phyloP scores from a whole-genome alignment of 1,140 invertebrate genomes.

The Achroia grisella region DNA sequence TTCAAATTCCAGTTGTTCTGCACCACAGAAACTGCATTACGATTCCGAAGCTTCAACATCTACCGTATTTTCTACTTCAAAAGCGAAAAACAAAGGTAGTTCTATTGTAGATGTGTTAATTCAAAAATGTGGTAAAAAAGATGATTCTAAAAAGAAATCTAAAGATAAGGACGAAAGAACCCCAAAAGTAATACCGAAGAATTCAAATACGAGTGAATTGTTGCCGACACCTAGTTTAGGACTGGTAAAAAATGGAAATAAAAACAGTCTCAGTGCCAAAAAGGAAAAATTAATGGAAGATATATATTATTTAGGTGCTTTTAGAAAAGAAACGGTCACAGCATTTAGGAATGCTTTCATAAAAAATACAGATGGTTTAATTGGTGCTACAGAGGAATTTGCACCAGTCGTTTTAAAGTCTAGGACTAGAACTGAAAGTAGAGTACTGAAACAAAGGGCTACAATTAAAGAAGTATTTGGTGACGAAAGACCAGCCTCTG shows the following conservation, averaged over 20 bases:
- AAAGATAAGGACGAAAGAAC: constrained; percentile 67
- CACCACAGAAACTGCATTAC: constrained; percentile 75
- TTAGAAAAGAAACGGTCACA: constrained; percentile 81
- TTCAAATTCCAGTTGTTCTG: constrained; percentile 78
- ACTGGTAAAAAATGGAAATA: constrained; percentile 61
- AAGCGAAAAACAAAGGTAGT: constrained; percentile 69
- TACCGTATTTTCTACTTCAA: constrained; percentile 74
- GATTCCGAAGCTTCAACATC: constrained; percentile 80
- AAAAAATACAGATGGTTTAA: constrained; percentile 75
- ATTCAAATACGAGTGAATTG: constrained; percentile 74
- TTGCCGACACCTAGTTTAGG: constrained; percentile 75
- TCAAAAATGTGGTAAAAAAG: constrained; percentile 76
- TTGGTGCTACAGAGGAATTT: constrained; percentile 76
- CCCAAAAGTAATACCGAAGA: constrained; percentile 73
- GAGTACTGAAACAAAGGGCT: constrained; percentile 82
- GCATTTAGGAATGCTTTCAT: constrained; percentile 81
- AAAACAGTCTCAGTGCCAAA: constrained; percentile 68
- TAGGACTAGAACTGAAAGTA: constrained; percentile 83
- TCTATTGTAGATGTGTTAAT: constrained; percentile 79
- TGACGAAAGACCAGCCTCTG: constrained; percentile 70
- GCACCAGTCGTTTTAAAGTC: constrained; percentile 82
- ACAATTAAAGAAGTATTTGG: constrained; percentile 88
- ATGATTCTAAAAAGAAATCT: constrained; percentile 73
- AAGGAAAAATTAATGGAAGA: constrained; percentile 72
- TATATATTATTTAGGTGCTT: constrained; percentile 77